Percentiles rank a stretch among this genome's conserved stretches.
Evolutionary conservation across 2,888 invertebrate genomes (phyloP).

Genomic region (Troides helena): DNA sequence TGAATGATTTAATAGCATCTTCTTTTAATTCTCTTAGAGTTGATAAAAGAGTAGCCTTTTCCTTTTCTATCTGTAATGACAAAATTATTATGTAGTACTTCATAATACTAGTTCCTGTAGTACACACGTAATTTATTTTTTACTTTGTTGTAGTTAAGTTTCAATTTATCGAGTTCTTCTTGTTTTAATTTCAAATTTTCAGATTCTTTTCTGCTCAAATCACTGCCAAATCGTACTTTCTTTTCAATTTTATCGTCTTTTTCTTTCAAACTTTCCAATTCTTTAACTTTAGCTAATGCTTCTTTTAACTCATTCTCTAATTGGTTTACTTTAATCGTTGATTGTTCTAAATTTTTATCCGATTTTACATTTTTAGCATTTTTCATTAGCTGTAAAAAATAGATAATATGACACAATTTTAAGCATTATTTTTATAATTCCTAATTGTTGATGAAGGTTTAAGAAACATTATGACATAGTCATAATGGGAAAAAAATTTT

Average conservation of each 20-base stretch:
- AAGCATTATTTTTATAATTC: neutral
- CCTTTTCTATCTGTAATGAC: constrained; percentile 78
- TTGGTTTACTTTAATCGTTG: constrained; percentile 80
- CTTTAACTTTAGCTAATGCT: constrained; percentile 79
- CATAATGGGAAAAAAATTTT: too few relatives aligned
- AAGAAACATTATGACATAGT: neutral
- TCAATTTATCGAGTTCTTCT: constrained; percentile 79
- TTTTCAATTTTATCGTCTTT: constrained; percentile 77
- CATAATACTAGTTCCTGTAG: too few relatives aligned
- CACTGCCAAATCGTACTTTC: constrained; percentile 71
- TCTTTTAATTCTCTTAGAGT: constrained; percentile 84
- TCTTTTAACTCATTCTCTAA: constrained; percentile 83
- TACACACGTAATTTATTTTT: neutral
- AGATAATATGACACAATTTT: neutral
- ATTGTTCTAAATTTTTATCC: constrained; percentile 80
- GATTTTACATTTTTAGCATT: constrained; percentile 75
- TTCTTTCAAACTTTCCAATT: constrained; percentile 68
- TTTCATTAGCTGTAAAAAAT: constrained; percentile 70
- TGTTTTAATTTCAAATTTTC: constrained; percentile 68
- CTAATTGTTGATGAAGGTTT: too few relatives aligned
- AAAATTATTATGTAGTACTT: neutral
- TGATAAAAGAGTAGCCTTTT: constrained; percentile 83
- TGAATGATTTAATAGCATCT: constrained; percentile 83
- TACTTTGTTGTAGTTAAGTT: constrained; percentile 71
- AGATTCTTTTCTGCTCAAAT: constrained; percentile 64